Percentiles rank a stretch among this genome's conserved stretches.
Conservation (phyloP, 2,113 vertebrate species). For the Syrmaticus mikado region DNA sequence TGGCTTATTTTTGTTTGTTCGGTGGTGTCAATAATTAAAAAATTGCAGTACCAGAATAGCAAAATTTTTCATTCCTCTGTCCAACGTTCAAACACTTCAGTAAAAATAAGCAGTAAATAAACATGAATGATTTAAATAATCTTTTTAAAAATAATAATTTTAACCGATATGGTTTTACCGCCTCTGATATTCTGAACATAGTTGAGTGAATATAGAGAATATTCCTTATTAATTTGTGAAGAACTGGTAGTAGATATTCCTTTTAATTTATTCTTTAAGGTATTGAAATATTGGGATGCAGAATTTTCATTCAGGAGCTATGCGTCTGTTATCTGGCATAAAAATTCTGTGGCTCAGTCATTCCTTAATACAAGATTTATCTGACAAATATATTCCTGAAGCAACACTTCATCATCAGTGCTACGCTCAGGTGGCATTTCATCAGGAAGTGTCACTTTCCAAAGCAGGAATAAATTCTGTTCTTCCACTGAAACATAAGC, state of each 20-base stretch:
- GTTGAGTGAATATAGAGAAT: not conserved
- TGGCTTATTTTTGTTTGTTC: not conserved
- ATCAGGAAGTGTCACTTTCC: not conserved
- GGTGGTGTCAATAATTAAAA: not conserved
- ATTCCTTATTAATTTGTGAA: not conserved
- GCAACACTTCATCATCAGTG: not conserved
- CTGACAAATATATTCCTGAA: constrained; percentile 11
- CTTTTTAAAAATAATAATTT: not conserved
- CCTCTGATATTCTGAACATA: not conserved
- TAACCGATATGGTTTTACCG: not conserved
- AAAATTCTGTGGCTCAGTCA: not conserved
- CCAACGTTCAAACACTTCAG: not conserved
- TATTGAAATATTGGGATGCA: not conserved
- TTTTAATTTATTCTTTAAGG: not conserved
- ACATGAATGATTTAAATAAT: not conserved
- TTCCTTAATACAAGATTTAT: not conserved
- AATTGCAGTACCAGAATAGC: not conserved
- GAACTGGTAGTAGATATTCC: not conserved
- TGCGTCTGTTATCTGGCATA: not conserved
- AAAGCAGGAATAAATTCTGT: not conserved
- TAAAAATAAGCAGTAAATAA: not conserved
- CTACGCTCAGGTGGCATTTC: not conserved
- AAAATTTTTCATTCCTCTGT: not conserved
- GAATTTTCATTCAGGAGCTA: not conserved
- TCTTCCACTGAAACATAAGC: not conserved